A percentile compares a stretch with the other conserved stretches of the same genome.
These are phyloP conservation scores for Neosilurus hyrtlii DNA, from an alignment of 2,797 vertebrate genomes.

Conservation along the genomic window DNA sequence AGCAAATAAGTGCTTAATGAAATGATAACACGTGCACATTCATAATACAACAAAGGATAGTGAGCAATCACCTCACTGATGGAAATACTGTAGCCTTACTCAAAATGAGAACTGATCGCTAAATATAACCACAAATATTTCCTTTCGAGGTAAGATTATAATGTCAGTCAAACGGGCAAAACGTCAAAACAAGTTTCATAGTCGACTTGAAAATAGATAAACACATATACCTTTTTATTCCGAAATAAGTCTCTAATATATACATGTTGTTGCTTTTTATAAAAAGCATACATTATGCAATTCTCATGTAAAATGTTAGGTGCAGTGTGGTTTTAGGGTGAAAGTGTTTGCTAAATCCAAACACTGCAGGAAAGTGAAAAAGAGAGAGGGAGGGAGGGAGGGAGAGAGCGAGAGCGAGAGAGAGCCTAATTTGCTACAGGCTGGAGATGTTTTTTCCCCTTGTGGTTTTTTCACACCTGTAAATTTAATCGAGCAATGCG, in stretches of 20 bases:
- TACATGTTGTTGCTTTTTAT: neutral
- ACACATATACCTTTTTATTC: neutral
- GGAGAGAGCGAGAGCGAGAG: conserved; percentile 54
- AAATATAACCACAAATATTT: conserved; percentile 47
- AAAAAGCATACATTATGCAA: neutral
- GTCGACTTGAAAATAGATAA: neutral
- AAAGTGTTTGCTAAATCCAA: conserved; percentile 47
- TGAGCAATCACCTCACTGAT: conserved; percentile 19
- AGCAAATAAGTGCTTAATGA: neutral
- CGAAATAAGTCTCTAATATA: neutral
- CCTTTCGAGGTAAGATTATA: conserved; percentile 18
- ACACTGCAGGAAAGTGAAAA: conserved; percentile 52
- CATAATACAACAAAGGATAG: neutral
- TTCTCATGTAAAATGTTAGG: conserved; percentile 10
- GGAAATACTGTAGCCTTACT: conserved; percentile 41
- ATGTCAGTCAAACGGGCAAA: neutral
- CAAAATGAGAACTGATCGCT: conserved; percentile 41
- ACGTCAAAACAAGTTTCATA: neutral
- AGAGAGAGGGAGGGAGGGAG: conserved; percentile 39
- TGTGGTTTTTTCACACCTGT: conserved; percentile 82
- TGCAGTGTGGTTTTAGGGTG: conserved; percentile 47
- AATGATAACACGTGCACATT: conserved; percentile 18
- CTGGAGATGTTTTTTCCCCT: conserved; percentile 66
- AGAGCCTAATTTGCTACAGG: conserved; percentile 58
- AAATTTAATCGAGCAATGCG: conserved; percentile 70